Conservation (phyloP, 2,797 vertebrate genomes). For the Thripadectes ignobilis region DNA sequence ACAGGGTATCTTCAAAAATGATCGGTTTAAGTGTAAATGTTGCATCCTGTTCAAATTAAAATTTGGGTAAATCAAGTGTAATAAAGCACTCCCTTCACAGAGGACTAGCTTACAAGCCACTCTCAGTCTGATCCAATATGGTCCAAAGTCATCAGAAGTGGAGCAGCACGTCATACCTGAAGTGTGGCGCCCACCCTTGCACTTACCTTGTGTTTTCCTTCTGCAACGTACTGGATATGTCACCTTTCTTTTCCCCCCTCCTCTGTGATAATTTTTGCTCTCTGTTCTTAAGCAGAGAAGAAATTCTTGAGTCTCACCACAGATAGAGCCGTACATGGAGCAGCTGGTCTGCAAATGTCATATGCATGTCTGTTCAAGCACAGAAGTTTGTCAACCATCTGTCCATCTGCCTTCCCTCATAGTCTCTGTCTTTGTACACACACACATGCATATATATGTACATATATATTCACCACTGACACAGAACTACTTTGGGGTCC, state of each 20-base stretch:
- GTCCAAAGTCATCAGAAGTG: neutral
- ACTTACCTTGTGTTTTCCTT: fast-evolving
- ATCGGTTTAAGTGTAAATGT: neutral
- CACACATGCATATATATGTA: neutral
- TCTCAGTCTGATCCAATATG: neutral
- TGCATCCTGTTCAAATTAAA: neutral
- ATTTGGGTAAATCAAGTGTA: neutral
- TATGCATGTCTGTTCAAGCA: neutral
- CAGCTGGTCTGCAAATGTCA: constrained; percentile 33
- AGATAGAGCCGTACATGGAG: neutral
- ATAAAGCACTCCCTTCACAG: neutral
- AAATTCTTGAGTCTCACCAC: neutral
- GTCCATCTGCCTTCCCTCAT: neutral
- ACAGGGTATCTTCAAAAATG: neutral
- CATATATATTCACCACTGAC: neutral
- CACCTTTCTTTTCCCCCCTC: neutral
- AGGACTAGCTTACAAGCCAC: neutral
- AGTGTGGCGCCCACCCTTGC: fast-evolving
- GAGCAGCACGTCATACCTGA: fast-evolving
- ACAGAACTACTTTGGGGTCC: neutral
- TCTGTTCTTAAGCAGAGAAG: neutral
- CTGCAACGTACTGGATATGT: neutral
- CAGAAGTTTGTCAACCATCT: neutral
- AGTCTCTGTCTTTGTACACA: neutral
- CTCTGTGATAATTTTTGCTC: neutral